Base-by-base conservation (phyloP, 2,888 invertebrate species). In the Hartigia nigra region DNA sequence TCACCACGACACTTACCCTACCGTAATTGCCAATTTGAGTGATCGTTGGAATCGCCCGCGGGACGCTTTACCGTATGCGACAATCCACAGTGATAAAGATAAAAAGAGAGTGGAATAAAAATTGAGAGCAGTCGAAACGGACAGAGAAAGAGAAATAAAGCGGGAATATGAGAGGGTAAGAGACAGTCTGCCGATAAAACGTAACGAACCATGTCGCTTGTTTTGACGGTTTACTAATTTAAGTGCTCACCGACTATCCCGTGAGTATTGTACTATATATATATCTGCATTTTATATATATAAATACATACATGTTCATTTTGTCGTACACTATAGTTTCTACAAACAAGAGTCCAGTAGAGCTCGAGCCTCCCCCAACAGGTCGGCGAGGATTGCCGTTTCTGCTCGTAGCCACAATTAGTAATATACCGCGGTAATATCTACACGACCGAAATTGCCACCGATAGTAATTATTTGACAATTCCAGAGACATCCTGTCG, bases 1-100 rank as follows among this genome's bases (percentile, higher is more conserved):
- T 23, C 55, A 55, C 55, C 23, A 23, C 55, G 55, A 23, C 23
- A 55, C 55, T 23, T 14, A 23, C 55, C 5, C 23, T 39, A 9
- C 55, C 55, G 55, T 88, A 91, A 90, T 90, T 89, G 88, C 87
- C 90, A 91, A 91, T 91, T 90, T 90, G 86, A 87, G 81, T 86
- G 87, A 90, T 88, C 89, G 89, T 85, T 86, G 85, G 84, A 89
- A 88, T 87, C 85, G 86, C 88, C 87, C 84, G 84, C 85, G 86
- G 87, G 85, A 87, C 82, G 83, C 80, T 80, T 77, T 81, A 80
- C 75, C 83, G 80, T 79, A 72, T 77, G 32, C 12, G n/a, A 82
- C 79, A 74, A 37, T 74, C 69, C 74, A 32, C 14, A 55, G 69
- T 74, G 78, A 78, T 70, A 78, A 79, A 78, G 74, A 76, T 79